Conservation (phyloP, 2,888 invertebrate genomes). For the Archips crataeganus region DNA sequence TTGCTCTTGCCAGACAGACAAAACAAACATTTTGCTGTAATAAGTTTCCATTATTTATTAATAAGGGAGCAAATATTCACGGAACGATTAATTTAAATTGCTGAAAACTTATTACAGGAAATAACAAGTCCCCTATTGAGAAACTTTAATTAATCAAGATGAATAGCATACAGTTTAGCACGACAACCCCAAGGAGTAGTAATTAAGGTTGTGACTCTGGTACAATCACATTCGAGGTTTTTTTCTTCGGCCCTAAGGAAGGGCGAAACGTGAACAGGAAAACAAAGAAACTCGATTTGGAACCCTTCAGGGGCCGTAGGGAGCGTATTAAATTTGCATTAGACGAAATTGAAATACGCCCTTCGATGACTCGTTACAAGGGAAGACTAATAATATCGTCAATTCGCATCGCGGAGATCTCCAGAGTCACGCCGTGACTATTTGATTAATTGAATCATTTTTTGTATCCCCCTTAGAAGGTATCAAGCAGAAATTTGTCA, state of each 20-base stretch:
- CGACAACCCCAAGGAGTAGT: conserved; percentile 66
- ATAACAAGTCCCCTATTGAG: conserved; percentile 50
- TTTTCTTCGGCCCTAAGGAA: conserved; percentile 47
- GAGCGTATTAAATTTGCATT: conserved; percentile 85
- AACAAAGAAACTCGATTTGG: conserved; percentile 79
- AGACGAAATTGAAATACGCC: conserved; percentile 84
- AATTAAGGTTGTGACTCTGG: conserved; percentile 60
- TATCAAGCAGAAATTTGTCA: conserved; percentile 57
- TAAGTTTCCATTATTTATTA: too few species aligned
- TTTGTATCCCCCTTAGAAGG: conserved; percentile 61
- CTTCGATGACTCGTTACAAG: conserved; percentile 79
- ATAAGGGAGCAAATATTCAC: conserved; percentile 11
- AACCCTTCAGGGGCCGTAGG: conserved; percentile 72
- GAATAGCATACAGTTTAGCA: conserved; percentile 74
- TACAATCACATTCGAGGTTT: conserved; percentile 48
- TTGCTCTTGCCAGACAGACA: too few species aligned
- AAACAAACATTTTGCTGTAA: too few species aligned
- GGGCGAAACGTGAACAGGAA: conserved; percentile 59
- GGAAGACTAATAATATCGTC: conserved; percentile 82
- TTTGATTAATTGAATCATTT: conserved; percentile 84
- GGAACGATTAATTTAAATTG: conserved; percentile 36
- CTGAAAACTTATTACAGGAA: conserved; percentile 32
- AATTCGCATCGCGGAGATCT: conserved; percentile 73
- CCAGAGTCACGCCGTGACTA: conserved; percentile 79
- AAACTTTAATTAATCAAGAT: conserved; percentile 78